Evolutionary conservation across 2,797 vertebrate genomes (phyloP), one percentile per base, ranked within the genome.

Genomic region (Sebastes nivosus): DNA sequence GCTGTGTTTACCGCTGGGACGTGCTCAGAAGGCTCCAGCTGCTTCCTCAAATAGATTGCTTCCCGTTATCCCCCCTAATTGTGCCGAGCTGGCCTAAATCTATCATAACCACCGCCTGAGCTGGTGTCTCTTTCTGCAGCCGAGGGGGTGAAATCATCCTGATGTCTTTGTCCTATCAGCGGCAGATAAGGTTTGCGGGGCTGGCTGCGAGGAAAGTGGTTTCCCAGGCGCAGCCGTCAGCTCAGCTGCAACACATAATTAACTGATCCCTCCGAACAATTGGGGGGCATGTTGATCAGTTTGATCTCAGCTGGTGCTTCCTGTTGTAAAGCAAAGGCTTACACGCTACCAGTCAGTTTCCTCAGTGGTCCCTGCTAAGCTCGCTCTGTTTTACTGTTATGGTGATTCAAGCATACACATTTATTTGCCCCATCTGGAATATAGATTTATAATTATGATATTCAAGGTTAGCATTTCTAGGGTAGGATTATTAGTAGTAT

Each of bases 291-390:
- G 87, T 82, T 92, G 75, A 86, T 93, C 83, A 82, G 79, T 88
- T 80, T 89, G 81, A 92, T 92, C 91, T 92, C 89, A 90, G 91
- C 86, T 83, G 76, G 90, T 74, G 81, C 84, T 91, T 92, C 87
- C 91, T 89, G 66, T 88, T 63, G 61, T 69, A 84, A 87, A 86
- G 68, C 75, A 79, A 75, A 71, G 71, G 82, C 73, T 89, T 66
- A 79, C 74, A 73, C 16, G 60, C 84, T 63, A 60, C 82, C 82
- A 67, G 69, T 57, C 63, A 82, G 83, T 84, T 78, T 58, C 60
- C 82, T 72, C 71, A 77, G 24, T 42, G 73, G 16, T 73, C 55
- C 72, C 72, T 66, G 55, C 76, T 75, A 34, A 81, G 83, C 75
- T 68, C n/a, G 52, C 58, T 76, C 59, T 59, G 11, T 75, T 80